Conservation (phyloP, 2,797 vertebrate species). For the Catamblyrhynchus diadema region DNA sequence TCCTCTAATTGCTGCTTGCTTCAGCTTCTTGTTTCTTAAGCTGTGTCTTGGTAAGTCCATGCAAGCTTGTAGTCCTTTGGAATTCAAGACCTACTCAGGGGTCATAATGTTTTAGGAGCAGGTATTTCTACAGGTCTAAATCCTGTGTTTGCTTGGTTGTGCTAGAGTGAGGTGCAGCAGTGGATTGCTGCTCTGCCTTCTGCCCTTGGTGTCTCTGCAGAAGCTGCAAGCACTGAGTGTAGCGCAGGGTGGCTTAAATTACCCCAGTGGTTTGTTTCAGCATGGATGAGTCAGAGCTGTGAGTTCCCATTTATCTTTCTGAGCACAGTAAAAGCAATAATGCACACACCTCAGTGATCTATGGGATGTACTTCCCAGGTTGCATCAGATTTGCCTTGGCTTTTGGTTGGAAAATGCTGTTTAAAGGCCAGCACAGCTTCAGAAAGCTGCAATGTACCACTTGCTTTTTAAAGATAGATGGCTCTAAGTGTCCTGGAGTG, state of each 20-base stretch:
- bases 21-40: background rate
- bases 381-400: background rate
- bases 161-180: background rate
- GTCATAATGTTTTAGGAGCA: background rate
- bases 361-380: background rate
- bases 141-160: background rate
- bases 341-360: background rate
- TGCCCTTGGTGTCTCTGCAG: background rate
- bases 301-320: background rate
- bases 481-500: background rate
- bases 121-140: background rate
- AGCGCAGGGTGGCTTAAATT: background rate
- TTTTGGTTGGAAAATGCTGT: background rate
- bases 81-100: background rate
- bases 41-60: accelerated
- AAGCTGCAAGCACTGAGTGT: background rate
- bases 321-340: background rate
- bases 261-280: background rate
- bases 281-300: background rate
- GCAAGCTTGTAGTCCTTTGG: background rate
- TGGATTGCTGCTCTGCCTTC: background rate
- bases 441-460: background rate
- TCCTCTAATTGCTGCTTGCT: background rate
- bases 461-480: background rate
- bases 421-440: background rate